phyloP scores from a whole-genome alignment of 1,140 invertebrate genomes.

The Oedothorax gibbosus region DNA sequence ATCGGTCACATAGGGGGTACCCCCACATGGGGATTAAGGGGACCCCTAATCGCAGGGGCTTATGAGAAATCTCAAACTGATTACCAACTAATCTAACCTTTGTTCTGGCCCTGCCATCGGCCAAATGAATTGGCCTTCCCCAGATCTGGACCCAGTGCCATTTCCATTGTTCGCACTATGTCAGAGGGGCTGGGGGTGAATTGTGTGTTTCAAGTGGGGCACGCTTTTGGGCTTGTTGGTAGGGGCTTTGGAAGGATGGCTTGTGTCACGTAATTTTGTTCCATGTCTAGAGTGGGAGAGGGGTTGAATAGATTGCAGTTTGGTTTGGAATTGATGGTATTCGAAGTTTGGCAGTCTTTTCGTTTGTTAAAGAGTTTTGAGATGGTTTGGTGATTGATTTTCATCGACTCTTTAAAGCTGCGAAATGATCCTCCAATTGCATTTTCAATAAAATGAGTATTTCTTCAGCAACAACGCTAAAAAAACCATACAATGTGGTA shows the following conservation, averaged over 20 bases:
- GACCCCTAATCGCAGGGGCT: slow-evolving; percentile 11
- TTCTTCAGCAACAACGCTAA: too few species aligned
- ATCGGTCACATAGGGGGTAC: neutral
- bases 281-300: neutral
- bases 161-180: neutral
- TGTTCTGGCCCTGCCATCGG: slow-evolving; percentile 32
- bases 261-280: slow-evolving; percentile 46
- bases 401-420: too few species aligned
- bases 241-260: slow-evolving; percentile 24
- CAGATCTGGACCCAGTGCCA: neutral
- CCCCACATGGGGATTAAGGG: slow-evolving; percentile 19
- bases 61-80: slow-evolving; percentile 55
- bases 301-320: too few species aligned
- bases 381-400: too few species aligned
- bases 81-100: slow-evolving; percentile 53
- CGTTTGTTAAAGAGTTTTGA: too few species aligned
- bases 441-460: too few species aligned
- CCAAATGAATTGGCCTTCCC: slow-evolving; percentile 43
- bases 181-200: neutral
- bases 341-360: too few species aligned
- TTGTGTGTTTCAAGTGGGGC: too few species aligned
- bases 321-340: too few species aligned
- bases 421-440: too few species aligned
- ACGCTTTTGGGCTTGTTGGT: neutral
- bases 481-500: too few species aligned